Conservation (phyloP, 2,888 invertebrate species). For the Nephrotoma appendiculata region DNA sequence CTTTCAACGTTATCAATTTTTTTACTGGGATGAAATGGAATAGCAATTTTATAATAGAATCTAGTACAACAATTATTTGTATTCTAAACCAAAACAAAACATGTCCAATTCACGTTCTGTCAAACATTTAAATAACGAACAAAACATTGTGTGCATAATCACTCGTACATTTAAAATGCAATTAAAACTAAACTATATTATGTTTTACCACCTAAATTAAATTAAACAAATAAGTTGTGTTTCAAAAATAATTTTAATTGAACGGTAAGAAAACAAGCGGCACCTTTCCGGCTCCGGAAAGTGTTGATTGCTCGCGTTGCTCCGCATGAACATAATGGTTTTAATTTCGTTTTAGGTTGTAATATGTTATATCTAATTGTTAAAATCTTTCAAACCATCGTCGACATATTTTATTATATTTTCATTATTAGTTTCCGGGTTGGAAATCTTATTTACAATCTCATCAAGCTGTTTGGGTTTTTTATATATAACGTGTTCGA, state of each 20-base stretch:
- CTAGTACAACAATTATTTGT: not conserved
- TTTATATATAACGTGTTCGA: not conserved
- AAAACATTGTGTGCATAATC: not conserved
- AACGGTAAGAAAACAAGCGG: not conserved
- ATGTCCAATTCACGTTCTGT: not conserved
- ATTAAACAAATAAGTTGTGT: not conserved
- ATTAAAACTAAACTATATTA: not conserved
- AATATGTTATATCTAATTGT: not conserved
- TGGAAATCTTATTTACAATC: not conserved
- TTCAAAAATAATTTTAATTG: not conserved
- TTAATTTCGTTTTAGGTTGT: not conserved
- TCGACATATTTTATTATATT: not conserved
- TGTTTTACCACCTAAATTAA: too few species aligned
- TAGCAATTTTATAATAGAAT: not conserved
- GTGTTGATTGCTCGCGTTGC: not conserved
- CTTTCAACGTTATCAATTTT: too few species aligned
- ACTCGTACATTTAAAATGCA: too few species aligned
- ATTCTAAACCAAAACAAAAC: not conserved
- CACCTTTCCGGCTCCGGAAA: not conserved
- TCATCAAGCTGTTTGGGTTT: not conserved
- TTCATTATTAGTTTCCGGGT: not conserved
- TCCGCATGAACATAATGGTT: not conserved
- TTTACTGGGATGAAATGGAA: too few species aligned
- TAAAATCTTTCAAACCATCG: not conserved
- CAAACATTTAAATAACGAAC: not conserved